A percentile compares a stretch with the other conserved stretches of the same genome.
These are phyloP conservation scores for Formica exsecta DNA, from an alignment of 1,140 invertebrate species.

Conservation along the genomic window DNA sequence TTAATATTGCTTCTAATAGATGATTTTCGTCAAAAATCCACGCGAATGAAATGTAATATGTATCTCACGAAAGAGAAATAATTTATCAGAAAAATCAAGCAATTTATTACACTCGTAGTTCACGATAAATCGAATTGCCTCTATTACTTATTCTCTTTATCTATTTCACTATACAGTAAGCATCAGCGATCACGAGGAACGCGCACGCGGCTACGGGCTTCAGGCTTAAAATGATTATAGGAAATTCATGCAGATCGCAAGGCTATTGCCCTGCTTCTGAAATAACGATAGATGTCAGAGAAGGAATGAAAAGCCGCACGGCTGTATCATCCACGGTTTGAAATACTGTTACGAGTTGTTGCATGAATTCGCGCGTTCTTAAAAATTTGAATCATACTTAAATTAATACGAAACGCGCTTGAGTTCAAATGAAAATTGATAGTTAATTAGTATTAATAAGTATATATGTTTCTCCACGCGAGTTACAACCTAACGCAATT, in stretches of 20 bases:
- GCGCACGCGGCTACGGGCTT: conserved; percentile 41
- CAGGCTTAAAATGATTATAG: conserved; percentile 43
- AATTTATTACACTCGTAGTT: conserved; percentile 29
- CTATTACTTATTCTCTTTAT: conserved; percentile 40
- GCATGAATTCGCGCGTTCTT: conserved; percentile 35
- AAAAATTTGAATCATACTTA: neutral
- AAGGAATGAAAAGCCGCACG: conserved; percentile 22
- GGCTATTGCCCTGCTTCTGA: conserved; percentile 48
- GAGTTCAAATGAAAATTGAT: conserved; percentile 14
- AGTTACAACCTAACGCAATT: too few relatives aligned
- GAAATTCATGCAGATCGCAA: conserved; percentile 58
- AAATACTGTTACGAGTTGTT: conserved; percentile 46
- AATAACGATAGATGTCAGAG: conserved; percentile 36
- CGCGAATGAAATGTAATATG: neutral
- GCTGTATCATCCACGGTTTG: conserved; percentile 32
- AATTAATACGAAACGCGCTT: conserved; percentile 41
- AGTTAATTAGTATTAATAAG: conserved; percentile 19
- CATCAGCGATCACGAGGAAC: conserved; percentile 51
- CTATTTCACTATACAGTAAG: conserved; percentile 6
- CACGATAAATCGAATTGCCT: conserved; percentile 31
- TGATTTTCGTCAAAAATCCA: neutral
- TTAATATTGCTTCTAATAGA: neutral
- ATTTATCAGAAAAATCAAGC: conserved; percentile 13
- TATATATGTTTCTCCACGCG: neutral
- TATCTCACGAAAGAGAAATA: neutral